These are phyloP conservation scores for Eupelmus urozonus DNA, from an alignment of 2,888 invertebrate genomes.

Conservation along the genomic window DNA sequence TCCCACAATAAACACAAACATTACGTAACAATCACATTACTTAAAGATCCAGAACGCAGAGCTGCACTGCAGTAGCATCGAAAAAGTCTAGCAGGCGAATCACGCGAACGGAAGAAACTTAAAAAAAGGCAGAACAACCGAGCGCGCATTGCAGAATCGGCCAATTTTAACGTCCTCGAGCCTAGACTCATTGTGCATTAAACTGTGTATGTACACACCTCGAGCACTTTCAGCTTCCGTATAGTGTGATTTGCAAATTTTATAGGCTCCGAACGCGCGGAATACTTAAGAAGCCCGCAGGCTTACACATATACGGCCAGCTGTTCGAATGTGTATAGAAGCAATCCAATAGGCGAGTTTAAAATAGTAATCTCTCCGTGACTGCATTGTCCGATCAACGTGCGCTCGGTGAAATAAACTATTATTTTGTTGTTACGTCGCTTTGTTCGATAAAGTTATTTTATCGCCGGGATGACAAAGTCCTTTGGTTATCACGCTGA, in stretches of 20 bases:
- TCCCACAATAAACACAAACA: too few species aligned
- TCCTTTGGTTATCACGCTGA: too few species aligned
- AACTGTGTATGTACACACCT: not conserved
- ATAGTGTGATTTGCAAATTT: slow-evolving; percentile 33
- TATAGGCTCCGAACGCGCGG: not conserved
- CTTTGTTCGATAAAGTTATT: not conserved
- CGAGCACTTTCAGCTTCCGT: slow-evolving; percentile 8
- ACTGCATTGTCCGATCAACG: not conserved
- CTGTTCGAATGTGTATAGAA: slow-evolving; percentile 5
- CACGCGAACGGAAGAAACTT: too few species aligned
- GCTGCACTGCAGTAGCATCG: too few species aligned
- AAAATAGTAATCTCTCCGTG: not conserved
- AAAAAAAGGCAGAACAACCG: too few species aligned
- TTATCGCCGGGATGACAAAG: too few species aligned
- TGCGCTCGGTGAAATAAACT: too few species aligned
- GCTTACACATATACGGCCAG: not conserved
- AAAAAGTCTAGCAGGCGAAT: too few species aligned
- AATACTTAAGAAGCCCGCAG: not conserved
- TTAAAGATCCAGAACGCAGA: too few species aligned
- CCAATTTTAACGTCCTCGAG: not conserved
- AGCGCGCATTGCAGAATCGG: too few species aligned
- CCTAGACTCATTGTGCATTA: slow-evolving; percentile 13
- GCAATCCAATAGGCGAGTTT: not conserved
- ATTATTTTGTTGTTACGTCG: not conserved
- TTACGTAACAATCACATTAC: too few species aligned